Percentiles rank a stretch among this genome's conserved stretches.
These are phyloP conservation scores for Myotis lucifugus DNA, from an alignment of 2,113 vertebrate species.

Conservation along the genomic window DNA sequence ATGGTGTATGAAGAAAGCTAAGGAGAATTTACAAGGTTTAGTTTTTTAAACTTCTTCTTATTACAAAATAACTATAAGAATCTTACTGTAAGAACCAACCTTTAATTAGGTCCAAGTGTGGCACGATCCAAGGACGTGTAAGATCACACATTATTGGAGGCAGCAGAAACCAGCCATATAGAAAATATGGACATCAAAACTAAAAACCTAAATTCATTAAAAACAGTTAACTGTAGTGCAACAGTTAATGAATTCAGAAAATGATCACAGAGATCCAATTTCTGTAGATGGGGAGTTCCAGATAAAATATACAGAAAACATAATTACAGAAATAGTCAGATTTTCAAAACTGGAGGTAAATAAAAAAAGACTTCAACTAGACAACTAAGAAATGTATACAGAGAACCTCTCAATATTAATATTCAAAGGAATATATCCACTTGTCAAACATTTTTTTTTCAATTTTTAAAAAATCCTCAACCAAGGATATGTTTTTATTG, in stretches of 20 bases:
- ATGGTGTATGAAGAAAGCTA: neutral
- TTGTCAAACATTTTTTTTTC: neutral
- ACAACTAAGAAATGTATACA: neutral
- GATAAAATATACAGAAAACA: neutral
- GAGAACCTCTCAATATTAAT: neutral
- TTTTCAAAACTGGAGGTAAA: neutral
- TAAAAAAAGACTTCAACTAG: neutral
- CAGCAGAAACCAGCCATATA: neutral
- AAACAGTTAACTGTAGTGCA: neutral
- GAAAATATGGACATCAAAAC: neutral
- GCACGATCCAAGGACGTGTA: too few relatives aligned
- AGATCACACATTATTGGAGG: neutral
- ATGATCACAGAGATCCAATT: neutral
- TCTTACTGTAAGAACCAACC: neutral
- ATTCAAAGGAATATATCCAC: neutral
- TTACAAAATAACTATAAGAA: constrained; percentile 1
- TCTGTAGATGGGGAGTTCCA: neutral
- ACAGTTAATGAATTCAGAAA: neutral
- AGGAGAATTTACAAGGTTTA: neutral
- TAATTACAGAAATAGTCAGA: neutral
- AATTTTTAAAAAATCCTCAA: too few relatives aligned
- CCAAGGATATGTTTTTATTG: too few relatives aligned
- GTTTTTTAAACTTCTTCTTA: neutral
- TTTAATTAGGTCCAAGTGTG: too few relatives aligned
- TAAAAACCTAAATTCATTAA: neutral